phyloP scores from a whole-genome alignment of 2,888 invertebrate species.

The Campoplex capitator region DNA sequence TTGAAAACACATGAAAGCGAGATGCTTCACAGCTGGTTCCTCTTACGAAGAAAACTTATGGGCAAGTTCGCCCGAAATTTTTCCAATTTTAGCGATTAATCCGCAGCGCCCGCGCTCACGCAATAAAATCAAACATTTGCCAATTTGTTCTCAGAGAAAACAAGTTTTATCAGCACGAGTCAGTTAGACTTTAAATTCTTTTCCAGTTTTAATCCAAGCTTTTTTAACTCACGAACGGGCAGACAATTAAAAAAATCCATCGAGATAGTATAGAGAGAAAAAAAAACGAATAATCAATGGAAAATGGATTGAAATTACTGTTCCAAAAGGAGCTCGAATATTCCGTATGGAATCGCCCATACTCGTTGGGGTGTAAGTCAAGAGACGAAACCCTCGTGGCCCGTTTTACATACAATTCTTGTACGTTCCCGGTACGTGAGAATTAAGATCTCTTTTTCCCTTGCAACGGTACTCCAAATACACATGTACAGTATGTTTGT shows the following conservation, averaged over 20 bases:
- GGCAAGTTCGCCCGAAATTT: not conserved
- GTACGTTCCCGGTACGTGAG: conserved; percentile 46
- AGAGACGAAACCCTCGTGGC: conserved; percentile 42
- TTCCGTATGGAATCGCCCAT: conserved; percentile 15
- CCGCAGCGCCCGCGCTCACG: not conserved
- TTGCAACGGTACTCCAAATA: conserved; percentile 48
- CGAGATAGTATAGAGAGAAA: not conserved
- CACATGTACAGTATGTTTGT: not conserved
- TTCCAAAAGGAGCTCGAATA: too few relatives aligned
- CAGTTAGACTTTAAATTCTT: too few relatives aligned
- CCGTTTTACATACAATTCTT: conserved; percentile 61
- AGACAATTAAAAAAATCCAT: not conserved
- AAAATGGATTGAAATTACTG: not conserved
- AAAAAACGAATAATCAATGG: not conserved
- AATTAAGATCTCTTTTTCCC: conserved; percentile 52
- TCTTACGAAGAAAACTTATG: conserved; percentile 4
- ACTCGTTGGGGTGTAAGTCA: not conserved
- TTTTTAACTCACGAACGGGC: not conserved
- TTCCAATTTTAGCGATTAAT: not conserved
- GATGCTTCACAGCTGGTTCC: conserved; percentile 61
- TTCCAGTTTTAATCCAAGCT: too few relatives aligned
- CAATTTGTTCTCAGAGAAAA: not conserved
- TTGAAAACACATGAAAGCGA: conserved; percentile 34
- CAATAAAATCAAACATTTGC: not conserved
- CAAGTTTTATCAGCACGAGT: not conserved